Conservation (phyloP, 2,113 vertebrate genomes). For the Catharus minimus region DNA sequence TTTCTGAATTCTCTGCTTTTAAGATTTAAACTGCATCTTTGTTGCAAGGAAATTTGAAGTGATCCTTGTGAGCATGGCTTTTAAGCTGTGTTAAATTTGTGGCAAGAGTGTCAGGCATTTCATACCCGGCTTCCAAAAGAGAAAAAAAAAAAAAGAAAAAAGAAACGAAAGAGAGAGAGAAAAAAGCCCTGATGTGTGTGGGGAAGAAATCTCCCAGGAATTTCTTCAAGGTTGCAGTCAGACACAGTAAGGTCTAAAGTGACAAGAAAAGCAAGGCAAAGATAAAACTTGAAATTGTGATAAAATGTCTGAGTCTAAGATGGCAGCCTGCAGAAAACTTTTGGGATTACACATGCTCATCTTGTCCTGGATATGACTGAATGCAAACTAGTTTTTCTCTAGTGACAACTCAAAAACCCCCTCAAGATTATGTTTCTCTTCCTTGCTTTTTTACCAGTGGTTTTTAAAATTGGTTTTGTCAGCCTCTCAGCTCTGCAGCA, state of each 20-base stretch:
- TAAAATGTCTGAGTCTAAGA: constrained; percentile 65
- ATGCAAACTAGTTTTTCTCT: constrained; percentile 48
- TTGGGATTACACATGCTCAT: constrained; percentile 32
- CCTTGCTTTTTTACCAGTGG: constrained; percentile 66
- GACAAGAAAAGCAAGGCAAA: constrained; percentile 44
- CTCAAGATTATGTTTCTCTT: constrained; percentile 78
- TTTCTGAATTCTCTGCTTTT: neutral
- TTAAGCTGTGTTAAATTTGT: constrained; percentile 84
- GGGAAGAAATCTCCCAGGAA: constrained; percentile 44
- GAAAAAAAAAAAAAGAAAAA: neutral
- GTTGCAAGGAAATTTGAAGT: neutral
- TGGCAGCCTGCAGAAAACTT: constrained; percentile 3
- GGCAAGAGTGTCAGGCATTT: constrained; percentile 89
- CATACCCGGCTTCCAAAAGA: constrained; percentile 88
- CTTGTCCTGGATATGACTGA: constrained; percentile 64
- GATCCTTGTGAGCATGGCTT: constrained; percentile 33
- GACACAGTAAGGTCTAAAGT: constrained; percentile 21
- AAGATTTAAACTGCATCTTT: neutral
- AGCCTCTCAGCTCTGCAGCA: constrained; percentile 34
- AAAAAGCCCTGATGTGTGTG: neutral
- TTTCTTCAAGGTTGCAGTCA: constrained; percentile 44
- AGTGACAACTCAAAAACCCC: neutral
- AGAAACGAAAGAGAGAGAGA: neutral
- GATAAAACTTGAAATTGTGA: constrained; percentile 23
- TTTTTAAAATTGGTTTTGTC: constrained; percentile 69